These are phyloP conservation scores for Trachemys scripta DNA, from an alignment of 2,113 vertebrate species.

Conservation along the genomic window DNA sequence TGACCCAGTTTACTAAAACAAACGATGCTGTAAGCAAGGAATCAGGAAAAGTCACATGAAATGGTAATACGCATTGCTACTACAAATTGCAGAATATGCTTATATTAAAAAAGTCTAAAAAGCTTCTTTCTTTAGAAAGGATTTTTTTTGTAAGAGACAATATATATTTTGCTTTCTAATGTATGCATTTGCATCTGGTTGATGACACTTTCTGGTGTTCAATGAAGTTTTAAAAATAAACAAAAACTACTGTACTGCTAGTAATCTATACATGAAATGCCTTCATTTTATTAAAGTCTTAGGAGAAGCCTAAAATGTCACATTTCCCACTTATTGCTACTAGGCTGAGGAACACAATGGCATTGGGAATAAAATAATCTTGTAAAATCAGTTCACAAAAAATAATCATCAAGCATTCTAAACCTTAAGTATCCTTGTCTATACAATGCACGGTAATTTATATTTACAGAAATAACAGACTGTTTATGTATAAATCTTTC, in stretches of 20 bases:
- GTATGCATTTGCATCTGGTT: not conserved
- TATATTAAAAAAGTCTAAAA: not conserved
- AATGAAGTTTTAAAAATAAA: constrained; percentile 30
- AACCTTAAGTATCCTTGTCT: not conserved
- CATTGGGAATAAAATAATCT: not conserved
- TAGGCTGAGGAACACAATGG: not conserved
- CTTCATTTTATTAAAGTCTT: not conserved
- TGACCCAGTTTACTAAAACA: not conserved
- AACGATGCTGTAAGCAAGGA: not conserved
- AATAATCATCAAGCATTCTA: not conserved
- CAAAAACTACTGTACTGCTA: not conserved
- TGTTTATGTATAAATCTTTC: not conserved
- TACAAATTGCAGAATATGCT: not conserved
- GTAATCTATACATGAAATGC: not conserved
- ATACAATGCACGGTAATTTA: not conserved
- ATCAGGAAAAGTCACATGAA: not conserved
- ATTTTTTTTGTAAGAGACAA: not conserved
- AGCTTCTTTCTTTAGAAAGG: not conserved
- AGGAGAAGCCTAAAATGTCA: not conserved
- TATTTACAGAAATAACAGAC: not conserved
- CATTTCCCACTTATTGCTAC: not conserved
- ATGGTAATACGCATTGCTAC: not conserved
- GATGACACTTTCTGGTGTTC: not conserved
- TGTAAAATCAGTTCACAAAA: not conserved
- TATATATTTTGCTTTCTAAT: not conserved